Conservation (phyloP, 1,140 invertebrate species). For the Steinernema feltiae region DNA sequence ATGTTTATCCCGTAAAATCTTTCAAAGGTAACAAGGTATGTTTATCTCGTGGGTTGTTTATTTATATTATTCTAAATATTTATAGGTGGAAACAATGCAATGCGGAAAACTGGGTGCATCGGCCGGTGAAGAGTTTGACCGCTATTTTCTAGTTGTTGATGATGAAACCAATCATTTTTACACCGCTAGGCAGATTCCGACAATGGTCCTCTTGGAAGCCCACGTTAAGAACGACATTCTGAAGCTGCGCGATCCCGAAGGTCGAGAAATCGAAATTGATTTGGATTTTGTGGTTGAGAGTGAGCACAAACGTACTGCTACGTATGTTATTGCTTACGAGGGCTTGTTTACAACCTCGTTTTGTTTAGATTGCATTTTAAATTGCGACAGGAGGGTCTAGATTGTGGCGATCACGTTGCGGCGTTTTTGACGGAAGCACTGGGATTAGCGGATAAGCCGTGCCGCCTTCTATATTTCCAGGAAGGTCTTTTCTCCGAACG, state of each 20-base stretch:
- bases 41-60: too few species aligned
- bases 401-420: slow-evolving; percentile 20
- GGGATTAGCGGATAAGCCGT: slow-evolving; percentile 13
- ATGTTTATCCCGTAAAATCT: neutral
- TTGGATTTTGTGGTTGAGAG: neutral
- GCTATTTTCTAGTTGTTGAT: slow-evolving; percentile 37
- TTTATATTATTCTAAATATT: too few species aligned
- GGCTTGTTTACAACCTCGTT: neutral
- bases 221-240: slow-evolving; percentile 31
- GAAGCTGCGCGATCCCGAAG: slow-evolving; percentile 38
- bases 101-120: neutral
- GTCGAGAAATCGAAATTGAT: slow-evolving; percentile 17
- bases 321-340: neutral
- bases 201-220: slow-evolving; percentile 31
- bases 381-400: slow-evolving; percentile 20
- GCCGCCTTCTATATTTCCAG: slow-evolving; percentile 3
- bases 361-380: slow-evolving; percentile 6
- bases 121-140: neutral
- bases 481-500: slow-evolving; percentile 7
- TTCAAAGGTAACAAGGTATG: neutral
- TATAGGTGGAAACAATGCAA: neutral
- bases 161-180: slow-evolving; percentile 31
- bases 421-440: slow-evolving; percentile 18
- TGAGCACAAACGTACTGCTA: neutral
- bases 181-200: slow-evolving; percentile 33